Base-by-base conservation (phyloP, 2,888 invertebrate genomes). In the Dicycla oo region DNA sequence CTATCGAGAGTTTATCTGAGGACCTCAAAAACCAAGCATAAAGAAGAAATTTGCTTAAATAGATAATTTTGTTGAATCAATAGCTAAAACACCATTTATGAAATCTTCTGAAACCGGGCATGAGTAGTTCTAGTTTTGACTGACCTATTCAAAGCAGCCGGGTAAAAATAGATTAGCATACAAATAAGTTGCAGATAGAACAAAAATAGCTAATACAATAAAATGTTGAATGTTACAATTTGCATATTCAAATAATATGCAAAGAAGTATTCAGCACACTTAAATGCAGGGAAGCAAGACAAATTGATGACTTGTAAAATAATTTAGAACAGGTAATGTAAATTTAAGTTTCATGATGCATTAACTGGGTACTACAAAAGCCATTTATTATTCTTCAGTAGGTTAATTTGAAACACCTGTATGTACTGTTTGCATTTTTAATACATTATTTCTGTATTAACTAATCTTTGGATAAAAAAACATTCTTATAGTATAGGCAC, bases 251-350 rank as follows among this genome's bases (percentile, higher is more conserved):
- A 80, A 74, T 74, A 54, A 58, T 57, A 65, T 78, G 62, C 60
- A 68, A 72, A 74, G 60, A 78, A 72, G 63, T 66, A 64, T 74
- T 67, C 62, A 74, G 66, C 47, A 72, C 60, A 72, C 60, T 62
- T n/a, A 78, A 78, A 76, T 74, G 66, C 76, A 83, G 68, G 64
- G 72, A 47, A 78, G 81, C 83, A 73, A 68, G 61, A 71, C 71
- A 65, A 79, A 80, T 69, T 68, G 54, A 61, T 72, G 68, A 80
- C 80, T 81, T 88, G 80, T 78, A 82, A 86, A 82, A 78, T 73
- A 57, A 64, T 78, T 30, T 49, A 45, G 38, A 68, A 53, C 51
- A 63, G 40, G 57, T 61, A 30, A 51, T 56, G 49, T 2, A 20
- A 76, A 64, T 30, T 18, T 51, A 23, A 49, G 30, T 75, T 75